Evolutionary conservation across 2,888 invertebrate species (phyloP).

Genomic region (Luperina testacea): DNA sequence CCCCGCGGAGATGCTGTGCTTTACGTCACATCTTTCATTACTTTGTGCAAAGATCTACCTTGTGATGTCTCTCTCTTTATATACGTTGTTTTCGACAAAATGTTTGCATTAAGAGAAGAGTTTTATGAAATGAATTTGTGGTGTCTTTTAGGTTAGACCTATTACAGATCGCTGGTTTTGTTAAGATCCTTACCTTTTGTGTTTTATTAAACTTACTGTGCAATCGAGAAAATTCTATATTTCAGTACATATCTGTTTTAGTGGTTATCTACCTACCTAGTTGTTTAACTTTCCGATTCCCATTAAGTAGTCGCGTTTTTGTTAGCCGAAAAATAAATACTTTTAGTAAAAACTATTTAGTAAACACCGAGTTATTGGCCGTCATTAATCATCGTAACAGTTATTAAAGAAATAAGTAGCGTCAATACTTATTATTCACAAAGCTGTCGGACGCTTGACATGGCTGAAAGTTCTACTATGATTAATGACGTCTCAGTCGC

Average conservation of each 20-base stretch:
- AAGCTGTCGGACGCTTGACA: constrained; percentile 17
- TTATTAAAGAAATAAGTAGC: constrained; percentile 36
- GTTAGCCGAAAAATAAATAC: constrained; percentile 5
- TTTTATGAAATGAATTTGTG: neutral
- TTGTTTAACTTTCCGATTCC: neutral
- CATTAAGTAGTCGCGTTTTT: neutral
- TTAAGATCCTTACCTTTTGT: neutral
- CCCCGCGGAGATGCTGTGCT: neutral
- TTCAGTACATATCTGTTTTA: neutral
- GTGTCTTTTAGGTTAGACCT: neutral
- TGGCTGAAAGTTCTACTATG: constrained; percentile 32
- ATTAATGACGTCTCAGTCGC: constrained; percentile 35
- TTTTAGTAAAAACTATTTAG: neutral
- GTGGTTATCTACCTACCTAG: neutral
- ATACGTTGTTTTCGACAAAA: neutral
- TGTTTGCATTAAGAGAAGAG: neutral
- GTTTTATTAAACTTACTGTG: neutral
- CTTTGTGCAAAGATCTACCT: neutral
- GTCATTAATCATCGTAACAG: constrained; percentile 28
- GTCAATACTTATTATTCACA: constrained; percentile 35
- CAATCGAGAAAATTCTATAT: neutral
- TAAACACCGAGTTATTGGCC: constrained; percentile 4
- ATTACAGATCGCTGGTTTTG: neutral
- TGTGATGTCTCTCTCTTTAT: too few relatives aligned
- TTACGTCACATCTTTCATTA: neutral